These are phyloP conservation scores for Rapana venosa DNA, from an alignment of 2,888 invertebrate genomes.

Conservation along the genomic window DNA sequence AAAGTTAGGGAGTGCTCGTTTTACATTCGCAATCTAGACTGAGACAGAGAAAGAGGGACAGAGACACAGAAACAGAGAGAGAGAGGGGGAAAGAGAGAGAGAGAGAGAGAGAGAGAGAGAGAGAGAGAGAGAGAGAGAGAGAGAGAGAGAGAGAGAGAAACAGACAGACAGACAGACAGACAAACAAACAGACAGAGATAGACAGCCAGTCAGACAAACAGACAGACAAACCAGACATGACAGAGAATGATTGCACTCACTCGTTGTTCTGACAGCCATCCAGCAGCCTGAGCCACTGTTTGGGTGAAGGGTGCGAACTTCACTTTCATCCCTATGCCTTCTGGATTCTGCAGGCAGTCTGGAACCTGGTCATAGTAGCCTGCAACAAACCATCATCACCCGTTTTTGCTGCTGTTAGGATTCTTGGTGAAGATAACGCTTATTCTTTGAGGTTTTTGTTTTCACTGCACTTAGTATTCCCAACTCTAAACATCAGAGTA, in stretches of 20 bases:
- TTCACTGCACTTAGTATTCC: no score
- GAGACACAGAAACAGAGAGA: no score
- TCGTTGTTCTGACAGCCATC: slow-evolving; percentile 43
- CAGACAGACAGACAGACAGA: background rate
- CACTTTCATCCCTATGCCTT: slow-evolving; percentile 39
- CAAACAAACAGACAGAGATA: background rate
- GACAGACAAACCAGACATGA: background rate
- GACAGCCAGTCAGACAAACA: background rate
- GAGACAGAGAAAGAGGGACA: no score
- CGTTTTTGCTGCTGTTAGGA: no score
- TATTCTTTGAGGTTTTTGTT: no score
- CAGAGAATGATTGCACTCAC: slow-evolving; percentile 32
- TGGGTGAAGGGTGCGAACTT: slow-evolving; percentile 45
- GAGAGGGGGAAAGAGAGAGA: background rate
- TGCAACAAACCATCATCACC: slow-evolving; percentile 6
- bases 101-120: background rate
- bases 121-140: background rate
- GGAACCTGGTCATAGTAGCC: slow-evolving; percentile 47
- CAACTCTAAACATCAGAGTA: no score
- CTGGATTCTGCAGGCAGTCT: slow-evolving; percentile 37
- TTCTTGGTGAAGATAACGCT: no score
- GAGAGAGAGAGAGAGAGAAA: background rate
- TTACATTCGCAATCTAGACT: no score
- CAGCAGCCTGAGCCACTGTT: slow-evolving; percentile 36
- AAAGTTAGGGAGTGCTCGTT: no score